phyloP scores from a whole-genome alignment of 2,888 invertebrate species.

The Tetrapedia diversipes region DNA sequence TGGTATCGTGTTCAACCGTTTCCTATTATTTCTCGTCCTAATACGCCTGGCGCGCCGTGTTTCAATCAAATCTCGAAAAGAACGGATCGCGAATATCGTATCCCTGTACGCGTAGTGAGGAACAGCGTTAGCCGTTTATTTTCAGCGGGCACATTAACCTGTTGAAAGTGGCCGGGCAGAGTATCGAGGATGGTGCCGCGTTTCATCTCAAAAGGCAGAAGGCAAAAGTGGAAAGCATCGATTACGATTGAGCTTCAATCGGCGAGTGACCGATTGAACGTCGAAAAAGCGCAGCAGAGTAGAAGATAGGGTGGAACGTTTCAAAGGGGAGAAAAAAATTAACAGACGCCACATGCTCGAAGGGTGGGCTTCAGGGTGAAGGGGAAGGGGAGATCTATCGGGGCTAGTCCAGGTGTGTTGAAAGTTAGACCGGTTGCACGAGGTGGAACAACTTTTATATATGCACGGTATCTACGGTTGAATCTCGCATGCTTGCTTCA shows the following conservation, averaged over 20 bases:
- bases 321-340: conserved; percentile 63
- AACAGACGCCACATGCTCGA: conserved; percentile 57
- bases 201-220: conserved; percentile 40
- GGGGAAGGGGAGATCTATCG: conserved; percentile 53
- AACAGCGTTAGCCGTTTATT: conserved; percentile 9
- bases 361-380: conserved; percentile 57
- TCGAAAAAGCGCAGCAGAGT: conserved; percentile 54
- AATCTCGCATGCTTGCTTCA: conserved; percentile 49
- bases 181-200: conserved; percentile 14
- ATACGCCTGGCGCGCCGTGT: background rate
- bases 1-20: background rate
- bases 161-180: conserved; percentile 31
- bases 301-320: conserved; percentile 50
- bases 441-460: conserved; percentile 67
- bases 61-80: background rate
- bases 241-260: conserved; percentile 53
- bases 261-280: conserved; percentile 49
- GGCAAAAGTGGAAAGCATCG: conserved; percentile 42
- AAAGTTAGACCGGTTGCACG: conserved; percentile 67
- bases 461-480: conserved; percentile 51
- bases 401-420: conserved; percentile 72
- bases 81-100: background rate
- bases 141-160: conserved; percentile 38
- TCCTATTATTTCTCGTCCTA: background rate
- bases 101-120: background rate